These are phyloP conservation scores for Charina bottae DNA, from an alignment of 2,113 vertebrate genomes.

Conservation along the genomic window DNA sequence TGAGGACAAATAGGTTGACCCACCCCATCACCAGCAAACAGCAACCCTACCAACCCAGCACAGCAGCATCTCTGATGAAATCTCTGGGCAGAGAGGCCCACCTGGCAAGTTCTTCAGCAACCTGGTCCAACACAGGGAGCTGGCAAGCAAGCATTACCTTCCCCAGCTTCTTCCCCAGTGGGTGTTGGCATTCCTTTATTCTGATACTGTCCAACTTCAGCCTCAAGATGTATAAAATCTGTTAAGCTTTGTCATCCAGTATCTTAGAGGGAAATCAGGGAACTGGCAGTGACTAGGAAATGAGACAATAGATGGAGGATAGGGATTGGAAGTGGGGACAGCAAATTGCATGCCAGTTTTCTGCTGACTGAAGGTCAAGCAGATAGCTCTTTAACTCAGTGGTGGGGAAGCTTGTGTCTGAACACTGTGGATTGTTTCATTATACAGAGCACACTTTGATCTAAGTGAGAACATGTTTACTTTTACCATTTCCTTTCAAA, in stretches of 20 bases:
- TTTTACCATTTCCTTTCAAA: slow-evolving; percentile 49
- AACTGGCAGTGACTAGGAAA: neutral
- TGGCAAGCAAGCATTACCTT: neutral
- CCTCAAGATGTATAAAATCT: neutral
- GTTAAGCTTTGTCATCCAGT: neutral
- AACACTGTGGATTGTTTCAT: slow-evolving; percentile 44
- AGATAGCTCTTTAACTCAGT: neutral
- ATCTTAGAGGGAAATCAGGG: neutral
- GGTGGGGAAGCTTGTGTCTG: slow-evolving; percentile 14
- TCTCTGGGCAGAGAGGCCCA: neutral
- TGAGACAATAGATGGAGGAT: neutral
- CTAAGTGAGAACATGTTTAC: slow-evolving; percentile 48
- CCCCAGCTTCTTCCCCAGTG: neutral
- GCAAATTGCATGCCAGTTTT: neutral
- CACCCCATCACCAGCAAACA: neutral
- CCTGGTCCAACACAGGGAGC: neutral
- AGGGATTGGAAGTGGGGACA: neutral
- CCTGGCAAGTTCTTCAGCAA: neutral
- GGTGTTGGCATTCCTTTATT: neutral
- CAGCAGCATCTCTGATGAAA: neutral
- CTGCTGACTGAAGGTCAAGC: neutral
- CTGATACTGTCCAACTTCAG: neutral
- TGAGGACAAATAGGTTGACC: neutral
- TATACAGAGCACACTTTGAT: slow-evolving; percentile 5
- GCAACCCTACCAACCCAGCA: neutral